A percentile compares a stretch with the other conserved stretches of the same genome.
These are phyloP conservation scores for Acanthaster planci DNA, from an alignment of 35 echinoderm and acorn worm genomes.

Conservation along the genomic window DNA sequence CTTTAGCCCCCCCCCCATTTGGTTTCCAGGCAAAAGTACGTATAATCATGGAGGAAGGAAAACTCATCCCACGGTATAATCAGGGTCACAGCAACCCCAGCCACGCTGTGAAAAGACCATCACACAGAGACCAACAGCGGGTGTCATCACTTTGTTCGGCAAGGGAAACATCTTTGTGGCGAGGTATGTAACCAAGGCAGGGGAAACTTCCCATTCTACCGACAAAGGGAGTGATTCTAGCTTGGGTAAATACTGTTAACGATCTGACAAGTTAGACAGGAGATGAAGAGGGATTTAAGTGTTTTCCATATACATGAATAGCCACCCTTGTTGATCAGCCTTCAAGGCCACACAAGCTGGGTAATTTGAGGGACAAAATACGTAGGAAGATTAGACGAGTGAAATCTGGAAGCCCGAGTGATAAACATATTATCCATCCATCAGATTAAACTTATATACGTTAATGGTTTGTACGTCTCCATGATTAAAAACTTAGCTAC, in stretches of 20 bases:
- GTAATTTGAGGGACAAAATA: too few species aligned
- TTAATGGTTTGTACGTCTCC: too few species aligned
- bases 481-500: too few species aligned
- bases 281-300: neutral
- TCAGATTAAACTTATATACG: too few species aligned
- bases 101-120: neutral
- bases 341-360: neutral
- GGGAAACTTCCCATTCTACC: neutral
- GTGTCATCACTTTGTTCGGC: neutral
- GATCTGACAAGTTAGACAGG: constrained; percentile 2
- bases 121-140: neutral
- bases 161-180: neutral
- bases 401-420: too few species aligned
- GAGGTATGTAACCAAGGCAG: neutral
- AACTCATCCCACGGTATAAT: too few species aligned
- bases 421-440: too few species aligned
- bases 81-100: neutral
- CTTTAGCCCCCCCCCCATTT: too few species aligned
- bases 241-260: constrained; percentile 14
- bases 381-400: too few species aligned
- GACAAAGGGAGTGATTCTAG: constrained; percentile 17
- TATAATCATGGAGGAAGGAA: too few species aligned
- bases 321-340: constrained; percentile 8
- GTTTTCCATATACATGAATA: neutral
- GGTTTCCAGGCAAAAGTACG: too few species aligned